A percentile compares a stretch with the other conserved stretches of the same genome.
Conservation (phyloP, 2,888 invertebrate genomes). For the Cosmia trapezina region DNA sequence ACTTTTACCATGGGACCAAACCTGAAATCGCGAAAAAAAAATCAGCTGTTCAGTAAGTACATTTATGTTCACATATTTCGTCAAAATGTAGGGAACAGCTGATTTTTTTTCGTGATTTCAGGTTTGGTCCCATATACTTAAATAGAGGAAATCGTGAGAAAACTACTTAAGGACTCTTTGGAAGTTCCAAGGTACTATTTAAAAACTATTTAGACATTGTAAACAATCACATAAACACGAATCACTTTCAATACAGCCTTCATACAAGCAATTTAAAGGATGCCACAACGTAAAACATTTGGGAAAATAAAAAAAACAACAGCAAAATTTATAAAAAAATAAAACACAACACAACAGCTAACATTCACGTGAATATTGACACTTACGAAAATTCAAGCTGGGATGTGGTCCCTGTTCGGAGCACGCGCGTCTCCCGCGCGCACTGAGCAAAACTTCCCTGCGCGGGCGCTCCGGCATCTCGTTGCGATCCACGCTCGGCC, state of each 20-base stretch:
- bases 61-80: too few species aligned
- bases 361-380: neutral
- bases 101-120: too few species aligned
- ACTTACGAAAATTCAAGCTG: slow-evolving; percentile 86
- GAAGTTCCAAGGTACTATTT: neutral
- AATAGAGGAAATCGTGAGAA: neutral
- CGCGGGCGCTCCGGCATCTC: slow-evolving; percentile 85
- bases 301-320: neutral
- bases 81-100: too few species aligned
- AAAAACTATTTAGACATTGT: neutral
- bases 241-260: neutral
- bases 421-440: slow-evolving; percentile 91
- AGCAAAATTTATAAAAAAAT: neutral
- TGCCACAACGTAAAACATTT: neutral
- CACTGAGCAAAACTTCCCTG: slow-evolving; percentile 89
- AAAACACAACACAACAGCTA: neutral
- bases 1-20: too few species aligned
- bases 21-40: too few species aligned
- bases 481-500: slow-evolving; percentile 68
- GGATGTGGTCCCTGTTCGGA: slow-evolving; percentile 94
- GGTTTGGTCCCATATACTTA: too few species aligned
- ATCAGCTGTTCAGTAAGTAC: too few species aligned
- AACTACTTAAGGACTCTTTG: neutral
- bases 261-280: neutral
- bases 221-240: neutral